Percentiles rank a stretch among this genome's conserved stretches.
phyloP scores from a whole-genome alignment of 1,140 invertebrate genomes.

The Scaptomyza graminum region DNA sequence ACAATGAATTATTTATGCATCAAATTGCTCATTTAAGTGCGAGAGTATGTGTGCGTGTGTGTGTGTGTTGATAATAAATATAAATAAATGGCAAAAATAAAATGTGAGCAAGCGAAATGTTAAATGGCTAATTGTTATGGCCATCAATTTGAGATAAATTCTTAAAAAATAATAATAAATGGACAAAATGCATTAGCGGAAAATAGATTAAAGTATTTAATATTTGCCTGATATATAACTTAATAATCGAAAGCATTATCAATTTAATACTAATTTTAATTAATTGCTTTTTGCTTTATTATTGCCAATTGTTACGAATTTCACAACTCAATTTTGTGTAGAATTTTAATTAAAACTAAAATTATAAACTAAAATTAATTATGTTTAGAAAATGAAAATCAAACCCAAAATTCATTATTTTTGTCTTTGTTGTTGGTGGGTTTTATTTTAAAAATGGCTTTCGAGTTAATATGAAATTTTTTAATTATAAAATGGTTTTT shows the following conservation, averaged over 20 bases:
- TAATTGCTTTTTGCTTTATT: conserved; percentile 21
- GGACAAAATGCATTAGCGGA: conserved; percentile 4
- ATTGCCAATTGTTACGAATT: conserved; percentile 32
- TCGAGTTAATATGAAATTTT: conserved; percentile 26
- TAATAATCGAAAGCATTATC: conserved; percentile 13
- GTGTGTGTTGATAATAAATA: conserved; percentile 11
- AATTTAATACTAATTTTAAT: conserved; percentile 24
- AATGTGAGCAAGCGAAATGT: conserved; percentile 62
- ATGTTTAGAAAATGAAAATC: neutral
- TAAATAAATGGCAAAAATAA: conserved; percentile 43
- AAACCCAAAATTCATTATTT: conserved; percentile 5
- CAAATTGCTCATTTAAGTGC: conserved; percentile 28
- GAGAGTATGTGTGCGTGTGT: conserved; percentile 8
- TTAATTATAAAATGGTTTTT: conserved; percentile 11
- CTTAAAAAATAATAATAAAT: conserved; percentile 9
- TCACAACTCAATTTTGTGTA: conserved; percentile 16
- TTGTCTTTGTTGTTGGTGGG: conserved; percentile 35
- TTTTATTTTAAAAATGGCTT: conserved; percentile 30
- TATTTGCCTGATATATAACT: neutral
- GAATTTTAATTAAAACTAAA: neutral
- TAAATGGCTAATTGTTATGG: conserved; percentile 49
- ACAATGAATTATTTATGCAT: conserved; percentile 61
- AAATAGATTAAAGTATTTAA: neutral
- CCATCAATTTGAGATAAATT: conserved; percentile 28
- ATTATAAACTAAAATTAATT: neutral